Evolutionary conservation across 2,888 invertebrate species (phyloP).

Genomic region (Agrotis segetum): DNA sequence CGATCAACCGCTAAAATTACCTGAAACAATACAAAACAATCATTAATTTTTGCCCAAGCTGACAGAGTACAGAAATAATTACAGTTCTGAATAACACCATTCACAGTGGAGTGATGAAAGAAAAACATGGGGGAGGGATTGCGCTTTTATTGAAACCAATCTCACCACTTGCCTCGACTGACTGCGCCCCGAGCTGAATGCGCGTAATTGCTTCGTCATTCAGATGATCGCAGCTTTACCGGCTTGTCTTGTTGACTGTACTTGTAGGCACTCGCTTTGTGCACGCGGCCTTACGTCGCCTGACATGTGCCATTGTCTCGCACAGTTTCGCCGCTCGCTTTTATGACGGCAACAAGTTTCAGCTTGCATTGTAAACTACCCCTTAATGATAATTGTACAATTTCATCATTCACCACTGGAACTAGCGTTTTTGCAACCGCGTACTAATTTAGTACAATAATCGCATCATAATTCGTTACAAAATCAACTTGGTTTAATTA

Average conservation of each 20-base stretch:
- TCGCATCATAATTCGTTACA: conserved; percentile 49
- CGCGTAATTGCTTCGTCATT: conserved; percentile 90
- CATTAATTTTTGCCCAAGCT: conserved; percentile 55
- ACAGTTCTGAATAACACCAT: conserved; percentile 83
- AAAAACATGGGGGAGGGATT: conserved; percentile 89
- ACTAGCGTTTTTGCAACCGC: conserved; percentile 51
- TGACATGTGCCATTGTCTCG: conserved; percentile 83
- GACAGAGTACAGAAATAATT: conserved; percentile 61
- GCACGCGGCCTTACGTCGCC: conserved; percentile 79
- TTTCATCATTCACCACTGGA: conserved; percentile 51
- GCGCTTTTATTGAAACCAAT: conserved; percentile 91
- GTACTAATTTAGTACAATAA: conserved; percentile 46
- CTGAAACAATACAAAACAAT: conserved; percentile 76
- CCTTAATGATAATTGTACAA: conserved; percentile 66
- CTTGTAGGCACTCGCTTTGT: conserved; percentile 84
- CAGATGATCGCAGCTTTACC: conserved; percentile 87
- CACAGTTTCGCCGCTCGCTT: conserved; percentile 77
- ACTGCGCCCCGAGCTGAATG: conserved; percentile 86
- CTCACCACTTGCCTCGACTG: conserved; percentile 88
- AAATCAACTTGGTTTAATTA: conserved; percentile 54
- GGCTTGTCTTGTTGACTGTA: conserved; percentile 88
- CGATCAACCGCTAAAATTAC: conserved; percentile 67
- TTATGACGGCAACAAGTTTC: conserved; percentile 78
- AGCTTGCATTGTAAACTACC: conserved; percentile 66
- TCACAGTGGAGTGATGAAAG: conserved; percentile 88